Evolutionary conservation across 2,113 vertebrate species (phyloP), one percentile per base, ranked within the genome.

Genomic region (Scophthalmus maximus): DNA sequence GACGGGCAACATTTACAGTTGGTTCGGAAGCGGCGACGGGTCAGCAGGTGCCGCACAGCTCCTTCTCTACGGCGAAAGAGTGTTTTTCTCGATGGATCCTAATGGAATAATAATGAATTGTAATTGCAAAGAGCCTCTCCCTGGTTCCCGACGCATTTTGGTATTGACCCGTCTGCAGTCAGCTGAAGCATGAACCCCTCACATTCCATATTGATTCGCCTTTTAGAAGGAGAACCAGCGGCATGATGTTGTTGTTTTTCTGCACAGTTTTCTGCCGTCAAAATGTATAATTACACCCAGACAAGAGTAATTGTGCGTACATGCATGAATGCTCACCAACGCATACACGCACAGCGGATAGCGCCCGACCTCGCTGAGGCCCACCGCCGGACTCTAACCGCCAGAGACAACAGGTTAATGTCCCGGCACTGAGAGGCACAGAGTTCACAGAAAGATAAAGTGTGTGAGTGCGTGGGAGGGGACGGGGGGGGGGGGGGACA

Each of bases 31-130:
- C 26, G 11, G 34, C 27, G 53, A 47, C 14, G 1, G 44, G 60
- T 30, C 42, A 3, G 18, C 42, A 70, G 76, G 46, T 47, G 62
- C 55, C 56, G 68, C 36, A 51, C 5, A 4, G 0, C 20, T 73
- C 22, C 6, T 46, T 40, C 20, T n/a, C n/a, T n/a, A n/a, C n/a
- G n/a, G n/a, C n/a, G n/a, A n/a, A 14, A 3, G 15, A 61, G 29
- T 68, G 76, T 83, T 11, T 7, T 78, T 68, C 53, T 79, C 56
- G 26, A 44, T 74, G 56, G 42, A 73, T 68, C 75, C 52, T 82
- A 67, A 86, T 85, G 79, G 87, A 82, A 79, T 86, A 70, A 82
- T 87, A 83, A 91, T 83, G 76, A 87, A 76, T 62, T 68, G 74
- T 75, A 82, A 87, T 73, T 73, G 65, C 76, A 69, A 52, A 87